phyloP scores from a whole-genome alignment of 2,888 invertebrate genomes.

The Chymomyza procnemis region DNA sequence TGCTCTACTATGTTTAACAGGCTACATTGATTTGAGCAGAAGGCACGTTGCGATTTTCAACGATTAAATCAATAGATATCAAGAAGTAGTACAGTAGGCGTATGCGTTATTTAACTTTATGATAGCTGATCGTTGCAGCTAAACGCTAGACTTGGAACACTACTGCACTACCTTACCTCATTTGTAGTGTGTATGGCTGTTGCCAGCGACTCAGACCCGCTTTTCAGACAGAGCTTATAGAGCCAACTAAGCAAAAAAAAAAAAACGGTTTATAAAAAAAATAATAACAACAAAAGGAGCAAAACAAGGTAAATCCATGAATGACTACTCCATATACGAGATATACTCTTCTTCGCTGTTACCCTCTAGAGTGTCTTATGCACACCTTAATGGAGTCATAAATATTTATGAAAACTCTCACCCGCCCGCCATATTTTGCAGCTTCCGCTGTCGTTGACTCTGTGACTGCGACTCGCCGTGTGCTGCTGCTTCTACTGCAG shows the following conservation, averaged over 20 bases:
- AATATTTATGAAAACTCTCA: constrained; percentile 77
- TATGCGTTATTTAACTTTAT: too few relatives aligned
- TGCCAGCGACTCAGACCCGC: constrained; percentile 1
- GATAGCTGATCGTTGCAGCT: too few relatives aligned
- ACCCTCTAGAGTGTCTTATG: constrained; percentile 70
- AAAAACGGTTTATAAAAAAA: constrained; percentile 6
- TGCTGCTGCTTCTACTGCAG: constrained; percentile 19
- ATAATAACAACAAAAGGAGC: constrained; percentile 2
- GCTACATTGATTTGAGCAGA: constrained; percentile 8
- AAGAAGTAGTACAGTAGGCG: too few relatives aligned
- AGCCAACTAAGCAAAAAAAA: constrained; percentile 25
- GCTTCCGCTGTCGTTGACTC: constrained; percentile 30
- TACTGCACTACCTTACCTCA: constrained; percentile 1
- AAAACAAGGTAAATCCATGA: constrained; percentile 42
- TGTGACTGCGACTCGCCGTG: background rate
- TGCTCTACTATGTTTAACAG: background rate
- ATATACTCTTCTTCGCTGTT: constrained; percentile 19
- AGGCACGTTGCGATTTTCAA: constrained; percentile 10
- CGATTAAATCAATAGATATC: too few relatives aligned
- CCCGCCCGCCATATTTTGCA: constrained; percentile 16
- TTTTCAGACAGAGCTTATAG: constrained; percentile 48
- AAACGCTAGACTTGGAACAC: too few relatives aligned
- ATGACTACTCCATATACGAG: constrained; percentile 33
- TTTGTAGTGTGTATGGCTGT: constrained; percentile 40
- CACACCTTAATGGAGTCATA: constrained; percentile 78